Evolutionary conservation across 2,888 invertebrate genomes (phyloP), one percentile per base, ranked within the genome.

Genomic region (Platerodrilus igneus): DNA sequence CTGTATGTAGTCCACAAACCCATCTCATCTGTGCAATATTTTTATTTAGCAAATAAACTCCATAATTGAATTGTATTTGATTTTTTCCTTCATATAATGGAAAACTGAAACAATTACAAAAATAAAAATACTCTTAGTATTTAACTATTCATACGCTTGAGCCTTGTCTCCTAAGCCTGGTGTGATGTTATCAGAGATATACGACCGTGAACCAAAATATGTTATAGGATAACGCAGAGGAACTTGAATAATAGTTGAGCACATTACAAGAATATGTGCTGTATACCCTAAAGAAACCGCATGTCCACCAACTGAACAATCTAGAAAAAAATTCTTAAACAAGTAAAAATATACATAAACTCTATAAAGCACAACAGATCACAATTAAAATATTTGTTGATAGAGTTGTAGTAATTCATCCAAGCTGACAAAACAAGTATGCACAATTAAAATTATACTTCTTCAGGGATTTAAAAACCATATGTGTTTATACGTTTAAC

Each of bases 21-120:
- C 84, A 86, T 30, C 87, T 69, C 43, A 95, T 68, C 68, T 97
- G 96, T 1, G 90, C 90, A 46, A 97, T 86, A 63, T 96, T 93
- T 69, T 93, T 94, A 71, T 95, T 95, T 17, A 96, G 70, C 8
- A 95, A 73, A 63, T 88, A 95, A 47, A 95, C 85, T 3, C 85
- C 95, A 67, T 94, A 94, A 45, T 87, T 82, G 62, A 92, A 91
- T 51, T 86, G 76, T 5, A 84, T 76, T 42, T 79, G 77, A 58
- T 88, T 86, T 53, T 86, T 86, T 23, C 86, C 83, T 1, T 81
- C 78, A 65, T 81, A 91, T 8, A 94, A 68, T 0, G 92, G 91
- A 64, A 92, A 91, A 59, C 92, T 92, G 66, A 9, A 71, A 69
- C 26, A 35, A 14, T 16, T n/a, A 25, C 15, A 19, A 28, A 9